Conservation (phyloP, 2,888 invertebrate species). For the Tetheella fluctuosa region DNA sequence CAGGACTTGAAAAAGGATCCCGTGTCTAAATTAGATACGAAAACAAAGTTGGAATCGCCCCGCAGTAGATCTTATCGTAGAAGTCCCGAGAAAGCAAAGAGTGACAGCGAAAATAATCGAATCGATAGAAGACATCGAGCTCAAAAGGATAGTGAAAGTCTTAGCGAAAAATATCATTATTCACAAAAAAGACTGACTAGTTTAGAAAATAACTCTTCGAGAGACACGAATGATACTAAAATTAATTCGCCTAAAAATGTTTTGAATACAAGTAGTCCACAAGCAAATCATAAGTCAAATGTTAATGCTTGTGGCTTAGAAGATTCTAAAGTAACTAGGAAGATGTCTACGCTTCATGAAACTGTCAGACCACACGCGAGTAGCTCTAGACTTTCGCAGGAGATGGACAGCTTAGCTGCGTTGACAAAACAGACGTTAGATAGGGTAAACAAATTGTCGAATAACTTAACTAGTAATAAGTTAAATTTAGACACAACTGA, state of each 20-base stretch:
- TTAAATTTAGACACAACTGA: constrained; percentile 70
- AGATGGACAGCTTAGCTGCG: constrained; percentile 86
- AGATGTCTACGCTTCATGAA: constrained; percentile 79
- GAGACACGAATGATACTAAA: constrained; percentile 68
- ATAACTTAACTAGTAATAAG: constrained; percentile 81
- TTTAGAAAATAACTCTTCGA: constrained; percentile 78
- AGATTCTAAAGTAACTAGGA: constrained; percentile 55
- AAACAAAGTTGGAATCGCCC: constrained; percentile 61
- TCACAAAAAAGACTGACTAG: constrained; percentile 84
- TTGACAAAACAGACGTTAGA: constrained; percentile 87
- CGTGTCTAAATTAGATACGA: constrained; percentile 54
- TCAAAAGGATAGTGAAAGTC: constrained; percentile 80
- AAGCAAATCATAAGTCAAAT: constrained; percentile 54
- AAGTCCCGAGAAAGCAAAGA: constrained; percentile 75
- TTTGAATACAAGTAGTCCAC: constrained; percentile 56
- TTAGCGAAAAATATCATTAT: constrained; percentile 81
- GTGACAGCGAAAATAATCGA: constrained; percentile 72
- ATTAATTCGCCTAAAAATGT: constrained; percentile 65
- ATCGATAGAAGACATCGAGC: constrained; percentile 76
- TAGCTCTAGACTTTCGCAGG: constrained; percentile 79
- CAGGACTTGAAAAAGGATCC: constrained; percentile 62
- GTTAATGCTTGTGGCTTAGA: constrained; percentile 55
- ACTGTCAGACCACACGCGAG: constrained; percentile 70
- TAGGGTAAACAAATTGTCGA: constrained; percentile 86
- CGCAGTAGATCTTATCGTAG: constrained; percentile 57